These are phyloP conservation scores for Hippoglossus stenolepis DNA, from an alignment of 2,113 vertebrate genomes.

Conservation along the genomic window DNA sequence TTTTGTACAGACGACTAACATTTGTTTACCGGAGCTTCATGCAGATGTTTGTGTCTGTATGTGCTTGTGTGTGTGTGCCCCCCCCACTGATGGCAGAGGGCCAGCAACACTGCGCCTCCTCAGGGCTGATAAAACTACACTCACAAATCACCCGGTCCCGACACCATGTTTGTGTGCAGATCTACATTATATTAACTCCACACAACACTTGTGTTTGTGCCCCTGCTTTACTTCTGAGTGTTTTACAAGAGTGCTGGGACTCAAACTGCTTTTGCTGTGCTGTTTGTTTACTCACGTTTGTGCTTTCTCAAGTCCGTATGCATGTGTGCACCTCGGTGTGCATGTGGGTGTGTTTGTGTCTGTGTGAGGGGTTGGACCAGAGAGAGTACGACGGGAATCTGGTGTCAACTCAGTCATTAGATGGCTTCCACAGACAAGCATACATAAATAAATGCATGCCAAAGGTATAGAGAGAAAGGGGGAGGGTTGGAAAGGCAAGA, in stretches of 20 bases:
- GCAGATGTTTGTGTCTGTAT: slow-evolving; percentile 16
- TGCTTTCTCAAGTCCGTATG: background rate
- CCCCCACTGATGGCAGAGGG: slow-evolving; percentile 67
- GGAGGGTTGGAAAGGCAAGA: background rate
- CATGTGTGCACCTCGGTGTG: background rate
- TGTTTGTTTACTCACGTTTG: background rate
- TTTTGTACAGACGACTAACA: slow-evolving; percentile 11
- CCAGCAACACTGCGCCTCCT: slow-evolving; percentile 68
- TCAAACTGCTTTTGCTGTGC: slow-evolving; percentile 1
- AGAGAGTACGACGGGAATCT: slow-evolving; percentile 63
- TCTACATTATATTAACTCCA: slow-evolving; percentile 32
- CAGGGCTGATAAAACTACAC: slow-evolving; percentile 55
- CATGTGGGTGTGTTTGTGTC: slow-evolving; percentile 16
- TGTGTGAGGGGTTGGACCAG: slow-evolving; percentile 34
- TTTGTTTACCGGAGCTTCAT: slow-evolving; percentile 28
- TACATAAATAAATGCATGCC: slow-evolving; percentile 68
- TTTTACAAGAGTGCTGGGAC: slow-evolving; percentile 18
- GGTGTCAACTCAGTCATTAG: slow-evolving; percentile 75
- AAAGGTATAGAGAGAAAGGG: slow-evolving; percentile 15
- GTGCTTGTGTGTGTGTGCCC: slow-evolving; percentile 35
- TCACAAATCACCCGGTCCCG: slow-evolving; percentile 53
- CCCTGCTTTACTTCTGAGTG: slow-evolving; percentile 11
- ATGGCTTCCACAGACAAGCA: slow-evolving; percentile 70
- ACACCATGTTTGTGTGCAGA: slow-evolving; percentile 35
- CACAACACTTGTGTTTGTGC: slow-evolving; percentile 9